Base-by-base conservation (phyloP, 1,140 invertebrate species). In the Antheraea pernyi region DNA sequence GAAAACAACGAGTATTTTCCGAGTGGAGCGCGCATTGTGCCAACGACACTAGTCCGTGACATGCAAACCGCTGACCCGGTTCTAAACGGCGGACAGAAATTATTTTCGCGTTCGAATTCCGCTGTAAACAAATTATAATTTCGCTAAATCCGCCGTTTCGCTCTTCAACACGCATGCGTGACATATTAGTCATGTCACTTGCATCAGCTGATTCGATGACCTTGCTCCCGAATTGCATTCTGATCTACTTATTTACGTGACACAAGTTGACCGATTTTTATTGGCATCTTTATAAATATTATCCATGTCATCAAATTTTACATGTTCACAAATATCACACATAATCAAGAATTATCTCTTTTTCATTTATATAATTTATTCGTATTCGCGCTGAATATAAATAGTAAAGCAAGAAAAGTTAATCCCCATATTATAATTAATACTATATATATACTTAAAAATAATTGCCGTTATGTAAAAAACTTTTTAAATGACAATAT, bases 211-310 rank as follows among this genome's bases (percentile, higher is more conserved):
- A 81, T 79, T 75, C 67, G 65, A 70, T 82, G 79, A 80, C 84
- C 84, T 86, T 85, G 84, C 81, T 82, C 81, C 72, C 73, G 80
- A 75, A 72, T 78, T 77, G 72, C 76, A 42, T 22, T 73, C n/a
- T 74, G 78, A 60, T 67, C 60, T 19, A 60, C 19, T 72, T 71
- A 53, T 64, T 48, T 53, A 53, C 46, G 16, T 13, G 10, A 53
- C 11, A 53, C 19, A 53, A 53, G 0, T 53, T 53, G 46, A 53
- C 46, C 7, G 6, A 53, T 7, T 42, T 53, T 53, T 53, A 53
- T 16, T 1, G 46, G 16, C 46, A 53, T 53, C 13, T 53, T 53
- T 48, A 3, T 9, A 48, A 13, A 39, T 39, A 39, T 6, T 6
- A 6, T n/a, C 22, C 22, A 30, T 42, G 39, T 42, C 11, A 42